Evolutionary conservation across 2,888 invertebrate species (phyloP).

Genomic region (Xestia xanthographa): DNA sequence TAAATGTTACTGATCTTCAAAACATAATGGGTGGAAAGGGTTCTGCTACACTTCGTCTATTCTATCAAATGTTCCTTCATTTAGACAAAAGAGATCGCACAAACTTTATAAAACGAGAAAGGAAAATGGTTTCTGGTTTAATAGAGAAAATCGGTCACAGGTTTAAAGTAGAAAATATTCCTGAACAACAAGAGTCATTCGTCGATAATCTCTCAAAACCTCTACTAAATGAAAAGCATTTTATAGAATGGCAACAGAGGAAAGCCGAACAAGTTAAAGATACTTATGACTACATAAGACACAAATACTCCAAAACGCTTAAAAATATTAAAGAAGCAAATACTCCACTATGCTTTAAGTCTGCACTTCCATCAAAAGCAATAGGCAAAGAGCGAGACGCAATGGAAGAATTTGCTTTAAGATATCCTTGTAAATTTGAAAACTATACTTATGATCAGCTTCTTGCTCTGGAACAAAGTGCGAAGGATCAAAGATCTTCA

Average conservation of each 20-base stretch:
- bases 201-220: constrained; percentile 85
- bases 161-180: constrained; percentile 80
- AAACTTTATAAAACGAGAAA: constrained; percentile 88
- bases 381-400: constrained; percentile 76
- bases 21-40: constrained; percentile 88
- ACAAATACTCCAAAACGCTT: constrained; percentile 83
- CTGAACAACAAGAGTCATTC: constrained; percentile 77
- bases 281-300: constrained; percentile 82
- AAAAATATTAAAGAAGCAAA: constrained; percentile 78
- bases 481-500: constrained; percentile 74
- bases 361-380: constrained; percentile 63
- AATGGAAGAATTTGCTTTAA: constrained; percentile 81
- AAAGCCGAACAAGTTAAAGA: constrained; percentile 86
- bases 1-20: constrained; percentile 84
- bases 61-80: constrained; percentile 91
- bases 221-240: constrained; percentile 85
- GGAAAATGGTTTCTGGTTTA: constrained; percentile 82
- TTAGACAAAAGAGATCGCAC: constrained; percentile 91
- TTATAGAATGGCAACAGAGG: constrained; percentile 91
- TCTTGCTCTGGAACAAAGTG: constrained; percentile 78
- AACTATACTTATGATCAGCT: constrained; percentile 85
- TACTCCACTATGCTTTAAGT: constrained; percentile 67
- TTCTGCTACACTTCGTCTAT: constrained; percentile 88
- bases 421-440: constrained; percentile 80
- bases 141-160: constrained; percentile 83